Percentiles rank a stretch among this genome's conserved stretches.
phyloP scores from a whole-genome alignment of 2,888 invertebrate genomes.

The Pristionchus japonicus region DNA sequence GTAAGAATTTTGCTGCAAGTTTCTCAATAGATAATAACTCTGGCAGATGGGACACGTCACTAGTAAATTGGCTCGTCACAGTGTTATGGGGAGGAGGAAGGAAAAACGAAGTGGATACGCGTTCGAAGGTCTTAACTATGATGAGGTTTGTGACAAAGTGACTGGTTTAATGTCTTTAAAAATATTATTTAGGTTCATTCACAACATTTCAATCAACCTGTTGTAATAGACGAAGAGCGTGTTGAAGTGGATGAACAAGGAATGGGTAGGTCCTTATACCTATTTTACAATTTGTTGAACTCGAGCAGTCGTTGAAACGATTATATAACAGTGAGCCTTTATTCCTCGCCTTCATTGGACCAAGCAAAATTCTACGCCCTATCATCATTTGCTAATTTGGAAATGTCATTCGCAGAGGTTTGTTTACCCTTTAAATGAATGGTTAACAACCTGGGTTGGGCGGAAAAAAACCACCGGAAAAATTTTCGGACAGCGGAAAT shows the following conservation, averaged over 20 bases:
- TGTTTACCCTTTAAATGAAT: no score
- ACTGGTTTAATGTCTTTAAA: no score
- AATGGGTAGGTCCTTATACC: neutral
- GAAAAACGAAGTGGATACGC: neutral
- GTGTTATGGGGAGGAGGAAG: neutral
- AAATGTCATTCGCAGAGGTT: slow-evolving; percentile 1
- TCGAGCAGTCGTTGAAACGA: no score
- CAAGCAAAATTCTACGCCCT: neutral
- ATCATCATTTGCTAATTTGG: neutral
- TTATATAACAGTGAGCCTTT: neutral
- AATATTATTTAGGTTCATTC: neutral
- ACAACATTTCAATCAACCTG: neutral
- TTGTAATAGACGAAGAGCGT: neutral
- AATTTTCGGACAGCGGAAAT: no score
- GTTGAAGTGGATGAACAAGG: neutral
- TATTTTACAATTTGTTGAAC: neutral
- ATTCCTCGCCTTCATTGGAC: neutral
- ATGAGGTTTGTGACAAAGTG: no score
- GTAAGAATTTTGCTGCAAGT: no score
- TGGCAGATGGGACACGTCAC: neutral
- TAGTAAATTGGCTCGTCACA: neutral
- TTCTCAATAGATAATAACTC: no score
- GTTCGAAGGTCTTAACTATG: neutral
- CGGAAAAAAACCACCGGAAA: no score
- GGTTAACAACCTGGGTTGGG: no score